Evolutionary conservation across 2,113 vertebrate species (phyloP), one percentile per base, ranked within the genome.

Genomic region (Xyliphius kryptos): DNA sequence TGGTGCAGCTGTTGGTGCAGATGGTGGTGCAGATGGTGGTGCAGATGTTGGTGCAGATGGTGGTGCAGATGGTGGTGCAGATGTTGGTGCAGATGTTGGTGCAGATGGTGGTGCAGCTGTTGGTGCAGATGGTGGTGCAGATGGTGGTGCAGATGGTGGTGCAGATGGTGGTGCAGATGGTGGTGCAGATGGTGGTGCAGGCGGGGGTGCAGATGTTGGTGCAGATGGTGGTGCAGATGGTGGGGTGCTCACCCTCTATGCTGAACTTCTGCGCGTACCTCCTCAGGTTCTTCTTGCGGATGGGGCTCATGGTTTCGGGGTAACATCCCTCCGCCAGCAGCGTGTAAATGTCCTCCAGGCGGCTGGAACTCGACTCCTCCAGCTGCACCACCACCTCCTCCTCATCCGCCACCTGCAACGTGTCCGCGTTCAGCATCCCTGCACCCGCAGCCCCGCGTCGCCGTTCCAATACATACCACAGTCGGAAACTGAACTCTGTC

Each of bases 241-340:
- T 9, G 14, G 11, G 15, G 13, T 6, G 40, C 74, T 77, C 74
- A 89, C 90, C 91, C 40, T 94, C 91, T 17, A 86, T 77, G 3
- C 83, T 75, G 21, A 94, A 95, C 56, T 95, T 95, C 83, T 88
- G 89, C 0, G 92, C 91, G 73, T 89, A 87, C 82, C 80, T 82
- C 70, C 89, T 92, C 2, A 95, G 87, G 63, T 94, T 95, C 67
- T 94, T 94, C 77, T 88, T 90, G 16, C 87, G 80, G 69, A 92
- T 80, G 46, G 90, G 86, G 71, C 88, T 86, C 84, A 92, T 90
- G 5, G 85, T 79, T 50, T 87, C 82, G 1, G 92, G 91, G 69
- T 91, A 94, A 62, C 81, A 83, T 53, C 92, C 92, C 51, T 92
- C 88, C 1, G 90, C 80, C 61, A 95, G 81, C 60, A 92, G 88